Evolutionary conservation across 2,797 vertebrate genomes (phyloP).

Genomic region (Spea hammondii): DNA sequence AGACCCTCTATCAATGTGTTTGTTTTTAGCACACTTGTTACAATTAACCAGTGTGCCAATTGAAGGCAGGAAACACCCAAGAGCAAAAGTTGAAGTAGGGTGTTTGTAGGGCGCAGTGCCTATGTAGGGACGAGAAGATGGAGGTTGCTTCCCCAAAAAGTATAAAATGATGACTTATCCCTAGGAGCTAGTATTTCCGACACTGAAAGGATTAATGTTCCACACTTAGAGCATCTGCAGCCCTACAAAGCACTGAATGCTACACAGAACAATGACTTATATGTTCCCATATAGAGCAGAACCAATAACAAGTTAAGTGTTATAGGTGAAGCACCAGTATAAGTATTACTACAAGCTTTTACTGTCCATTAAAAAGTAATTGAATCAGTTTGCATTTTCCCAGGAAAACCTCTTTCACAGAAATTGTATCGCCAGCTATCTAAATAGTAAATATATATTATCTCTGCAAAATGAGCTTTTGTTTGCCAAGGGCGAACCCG

Average conservation of each 20-base stretch:
- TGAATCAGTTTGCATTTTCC: conserved; percentile 77
- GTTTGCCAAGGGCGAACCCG: conserved; percentile 75
- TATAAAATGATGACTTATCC: no score
- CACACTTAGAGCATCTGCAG: neutral
- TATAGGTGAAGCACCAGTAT: conserved; percentile 70
- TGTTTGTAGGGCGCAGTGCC: no score
- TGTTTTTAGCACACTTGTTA: no score
- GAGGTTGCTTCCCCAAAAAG: no score
- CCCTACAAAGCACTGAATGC: neutral
- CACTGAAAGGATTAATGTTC: neutral
- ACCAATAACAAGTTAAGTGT: conserved; percentile 47
- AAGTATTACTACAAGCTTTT: conserved; percentile 75
- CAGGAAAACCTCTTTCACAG: conserved; percentile 77
- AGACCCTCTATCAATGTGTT: no score
- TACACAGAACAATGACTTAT: conserved; percentile 45
- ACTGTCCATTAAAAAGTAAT: conserved; percentile 85
- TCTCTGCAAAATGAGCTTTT: conserved; percentile 72
- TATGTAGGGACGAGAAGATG: no score
- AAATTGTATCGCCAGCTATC: conserved; percentile 76
- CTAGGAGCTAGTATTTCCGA: no score
- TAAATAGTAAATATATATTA: conserved; percentile 83
- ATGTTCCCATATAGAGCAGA: conserved; percentile 59
- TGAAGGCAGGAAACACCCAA: no score
- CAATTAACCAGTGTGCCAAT: no score
- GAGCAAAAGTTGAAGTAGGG: no score